A percentile compares a stretch with the other conserved stretches of the same genome.
phyloP scores from a whole-genome alignment of 2,888 invertebrate species.

The Encarsia formosa region DNA sequence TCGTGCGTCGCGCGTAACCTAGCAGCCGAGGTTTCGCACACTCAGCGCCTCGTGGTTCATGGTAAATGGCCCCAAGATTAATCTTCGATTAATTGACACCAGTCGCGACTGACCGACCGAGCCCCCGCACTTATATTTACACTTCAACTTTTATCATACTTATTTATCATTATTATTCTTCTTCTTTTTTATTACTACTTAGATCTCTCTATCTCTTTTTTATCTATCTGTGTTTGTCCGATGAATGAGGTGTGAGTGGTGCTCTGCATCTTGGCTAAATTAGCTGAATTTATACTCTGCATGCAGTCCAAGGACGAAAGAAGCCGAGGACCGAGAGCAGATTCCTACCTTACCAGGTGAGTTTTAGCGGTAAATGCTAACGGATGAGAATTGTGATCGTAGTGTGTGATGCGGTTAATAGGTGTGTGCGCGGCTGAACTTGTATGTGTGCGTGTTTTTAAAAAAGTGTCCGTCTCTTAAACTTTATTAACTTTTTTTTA shows the following conservation, averaged over 20 bases:
- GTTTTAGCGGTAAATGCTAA: no score
- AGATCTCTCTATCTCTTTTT: slow-evolving; percentile 7
- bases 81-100: no score
- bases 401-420: not conserved
- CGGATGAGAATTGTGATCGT: no score
- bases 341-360: no score
- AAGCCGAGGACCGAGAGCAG: no score
- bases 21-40: slow-evolving; percentile 70
- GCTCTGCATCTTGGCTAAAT: slow-evolving; percentile 26
- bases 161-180: no score
- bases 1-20: slow-evolving; percentile 70
- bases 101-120: slow-evolving; percentile 42
- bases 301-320: no score
- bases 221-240: slow-evolving; percentile 1
- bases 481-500: not conserved
- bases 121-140: slow-evolving; percentile 14
- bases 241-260: slow-evolving; percentile 6
- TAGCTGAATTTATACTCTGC: not conserved
- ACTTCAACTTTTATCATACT: no score
- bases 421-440: no score
- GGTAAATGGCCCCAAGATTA: slow-evolving; percentile 59
- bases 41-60: slow-evolving; percentile 72
- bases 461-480: no score
- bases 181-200: slow-evolving; percentile 5
- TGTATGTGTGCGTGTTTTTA: no score